Base-by-base conservation (phyloP, 2,888 invertebrate genomes). In the Strigamia maritima region DNA sequence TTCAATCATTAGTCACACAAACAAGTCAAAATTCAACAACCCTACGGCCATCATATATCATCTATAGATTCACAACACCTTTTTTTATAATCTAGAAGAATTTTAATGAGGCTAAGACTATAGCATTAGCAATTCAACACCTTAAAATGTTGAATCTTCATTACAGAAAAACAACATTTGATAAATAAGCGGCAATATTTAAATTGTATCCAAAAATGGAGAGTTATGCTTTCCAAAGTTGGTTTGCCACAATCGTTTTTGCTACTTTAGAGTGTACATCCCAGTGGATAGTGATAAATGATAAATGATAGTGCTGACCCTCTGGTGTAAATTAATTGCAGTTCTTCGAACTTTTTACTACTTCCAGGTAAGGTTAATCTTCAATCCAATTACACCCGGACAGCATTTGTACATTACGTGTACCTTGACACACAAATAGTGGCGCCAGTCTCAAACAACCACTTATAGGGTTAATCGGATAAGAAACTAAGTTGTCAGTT, bases 341-440 rank as follows among this genome's bases (percentile, higher is more conserved):
- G 60, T 60, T 60, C 60, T 60, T 60, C 60, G 24, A 60, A 60
- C 60, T 60, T 60, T 60, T 60, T 60, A 60, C 19, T 24, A 60
- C 60, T 24, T 60, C 22, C 60, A 60, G 60, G 60, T 60, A 60
- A 60, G 60, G 60, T 60, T 60, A 44, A 60, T 60, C 60, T 60
- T 60, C 60, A 60, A 60, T 22, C 60, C 60, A 60, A 60, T 44
- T 44, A 24, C 22, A 60, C 60, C 60, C 4, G 60, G 24, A 44
- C 40, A 22, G 24, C 60, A 60, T 60, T 60, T 60, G 24, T 24
- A 60, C 60, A 22, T 60, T 60, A 60, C 24, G 19, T 60, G 22
- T 60, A 60, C 60, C 60, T 60, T 60, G 60, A 60, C 60, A 60
- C 60, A 60, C 22, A 60, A 60, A 22, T 22, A 60, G 60, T 60